These are phyloP conservation scores for Sprattus sprattus DNA, from an alignment of 2,113 vertebrate genomes.

Conservation along the genomic window DNA sequence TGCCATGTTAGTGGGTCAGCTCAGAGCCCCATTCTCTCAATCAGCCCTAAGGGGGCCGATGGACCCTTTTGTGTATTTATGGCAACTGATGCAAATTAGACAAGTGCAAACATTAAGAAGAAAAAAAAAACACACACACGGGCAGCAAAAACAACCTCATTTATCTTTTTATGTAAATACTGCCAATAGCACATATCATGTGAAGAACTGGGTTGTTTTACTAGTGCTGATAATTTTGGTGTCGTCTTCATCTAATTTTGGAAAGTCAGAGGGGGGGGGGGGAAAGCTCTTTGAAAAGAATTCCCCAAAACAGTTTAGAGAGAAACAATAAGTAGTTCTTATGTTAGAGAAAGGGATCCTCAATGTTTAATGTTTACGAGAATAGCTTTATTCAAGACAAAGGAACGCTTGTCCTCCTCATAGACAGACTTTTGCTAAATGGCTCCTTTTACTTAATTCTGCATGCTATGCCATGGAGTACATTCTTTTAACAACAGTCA, in stretches of 20 bases:
- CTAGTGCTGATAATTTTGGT: not conserved
- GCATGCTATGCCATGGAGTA: not conserved
- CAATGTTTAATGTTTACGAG: not conserved
- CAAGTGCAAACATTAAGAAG: conserved; percentile 49
- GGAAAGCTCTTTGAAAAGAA: not conserved
- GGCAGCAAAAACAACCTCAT: not conserved
- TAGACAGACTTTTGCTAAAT: not conserved
- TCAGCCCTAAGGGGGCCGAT: conserved; percentile 35
- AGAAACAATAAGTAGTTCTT: not conserved
- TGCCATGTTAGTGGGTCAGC: conserved; percentile 45
- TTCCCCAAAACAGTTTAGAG: not conserved
- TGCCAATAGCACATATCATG: conserved; percentile 45
- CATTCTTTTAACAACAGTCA: conserved; percentile 2
- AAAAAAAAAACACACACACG: not conserved
- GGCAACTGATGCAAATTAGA: conserved; percentile 57
- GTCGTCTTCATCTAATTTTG: not conserved
- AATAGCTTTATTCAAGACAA: not conserved
- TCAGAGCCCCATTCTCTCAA: conserved; percentile 40
- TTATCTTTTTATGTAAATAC: conserved; percentile 19
- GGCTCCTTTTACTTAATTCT: not conserved
- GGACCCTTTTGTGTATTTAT: conserved; percentile 52
- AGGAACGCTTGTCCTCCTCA: not conserved
- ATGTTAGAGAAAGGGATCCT: not conserved
- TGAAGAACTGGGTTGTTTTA: conserved; percentile 31
- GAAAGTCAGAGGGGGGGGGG: not conserved